Conservation (phyloP, 2,888 invertebrate species). For the Athetis lepigone region DNA sequence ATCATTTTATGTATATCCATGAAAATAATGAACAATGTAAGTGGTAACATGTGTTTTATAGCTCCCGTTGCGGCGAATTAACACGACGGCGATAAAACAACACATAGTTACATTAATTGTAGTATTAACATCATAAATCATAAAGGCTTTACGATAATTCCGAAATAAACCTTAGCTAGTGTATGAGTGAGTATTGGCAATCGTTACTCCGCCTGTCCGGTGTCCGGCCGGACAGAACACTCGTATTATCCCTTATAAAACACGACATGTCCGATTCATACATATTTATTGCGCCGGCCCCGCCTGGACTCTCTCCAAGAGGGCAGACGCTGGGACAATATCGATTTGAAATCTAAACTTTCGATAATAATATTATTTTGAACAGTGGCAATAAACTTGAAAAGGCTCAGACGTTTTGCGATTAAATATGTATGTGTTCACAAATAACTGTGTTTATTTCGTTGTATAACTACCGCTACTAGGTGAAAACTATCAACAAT, state of each 20-base stretch:
- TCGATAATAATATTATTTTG: neutral
- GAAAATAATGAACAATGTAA: conserved; percentile 21
- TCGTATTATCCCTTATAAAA: conserved; percentile 65
- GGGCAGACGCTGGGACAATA: conserved; percentile 22
- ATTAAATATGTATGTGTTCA: neutral
- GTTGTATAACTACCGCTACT: neutral
- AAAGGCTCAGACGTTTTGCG: neutral
- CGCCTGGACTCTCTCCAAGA: conserved; percentile 74
- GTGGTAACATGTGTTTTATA: conserved; percentile 9
- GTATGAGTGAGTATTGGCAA: neutral
- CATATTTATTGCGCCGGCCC: conserved; percentile 79
- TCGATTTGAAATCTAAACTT: conserved; percentile 6
- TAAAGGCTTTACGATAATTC: conserved; percentile 25
- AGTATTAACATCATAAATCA: conserved; percentile 39
- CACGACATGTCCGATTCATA: conserved; percentile 73
- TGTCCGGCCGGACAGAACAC: conserved; percentile 33
- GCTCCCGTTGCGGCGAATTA: conserved; percentile 23
- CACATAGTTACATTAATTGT: conserved; percentile 39
- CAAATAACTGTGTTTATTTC: neutral
- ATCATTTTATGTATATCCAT: conserved; percentile 1
- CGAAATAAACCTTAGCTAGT: conserved; percentile 23
- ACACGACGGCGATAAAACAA: conserved; percentile 42
- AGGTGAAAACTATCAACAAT: neutral
- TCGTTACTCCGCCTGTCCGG: conserved; percentile 8
- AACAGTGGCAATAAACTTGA: neutral